phyloP scores from a whole-genome alignment of 1,140 invertebrate genomes.

The Aricia agestis region DNA sequence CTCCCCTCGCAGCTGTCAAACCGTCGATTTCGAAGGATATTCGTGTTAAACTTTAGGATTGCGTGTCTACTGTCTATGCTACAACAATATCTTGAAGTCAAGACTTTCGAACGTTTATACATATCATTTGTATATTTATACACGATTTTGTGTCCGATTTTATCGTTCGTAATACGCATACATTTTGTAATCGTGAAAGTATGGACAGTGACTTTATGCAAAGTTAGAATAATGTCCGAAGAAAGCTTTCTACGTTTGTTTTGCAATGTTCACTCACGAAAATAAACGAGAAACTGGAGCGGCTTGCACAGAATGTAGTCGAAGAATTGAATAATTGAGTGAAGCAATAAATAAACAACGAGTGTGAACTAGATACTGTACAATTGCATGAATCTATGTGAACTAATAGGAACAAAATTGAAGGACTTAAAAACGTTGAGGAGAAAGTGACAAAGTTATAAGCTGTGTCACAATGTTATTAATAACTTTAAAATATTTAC shows the following conservation, averaged over 20 bases:
- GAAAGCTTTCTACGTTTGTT: slow-evolving; percentile 58
- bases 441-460: too few relatives aligned
- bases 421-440: too few relatives aligned
- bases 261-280: slow-evolving; percentile 35
- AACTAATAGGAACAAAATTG: not conserved
- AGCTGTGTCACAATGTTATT: not conserved
- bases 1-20: slow-evolving; percentile 50
- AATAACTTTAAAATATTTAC: not conserved
- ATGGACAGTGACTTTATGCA: not conserved
- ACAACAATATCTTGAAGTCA: slow-evolving; percentile 34
- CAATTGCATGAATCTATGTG: not conserved
- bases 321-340: not conserved
- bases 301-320: not conserved
- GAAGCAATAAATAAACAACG: not conserved
- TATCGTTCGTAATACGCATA: not conserved
- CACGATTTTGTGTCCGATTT: not conserved
- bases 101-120: slow-evolving; percentile 1
- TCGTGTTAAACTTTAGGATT: slow-evolving; percentile 34
- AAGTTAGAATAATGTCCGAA: slow-evolving; percentile 59
- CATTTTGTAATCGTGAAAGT: not conserved
- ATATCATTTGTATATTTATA: not conserved
- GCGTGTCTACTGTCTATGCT: slow-evolving; percentile 38
- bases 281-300: slow-evolving; percentile 23
- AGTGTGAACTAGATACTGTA: not conserved
- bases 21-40: slow-evolving; percentile 45